Evolutionary conservation across 1,140 invertebrate species (phyloP).

Genomic region (Eumaeus atala): DNA sequence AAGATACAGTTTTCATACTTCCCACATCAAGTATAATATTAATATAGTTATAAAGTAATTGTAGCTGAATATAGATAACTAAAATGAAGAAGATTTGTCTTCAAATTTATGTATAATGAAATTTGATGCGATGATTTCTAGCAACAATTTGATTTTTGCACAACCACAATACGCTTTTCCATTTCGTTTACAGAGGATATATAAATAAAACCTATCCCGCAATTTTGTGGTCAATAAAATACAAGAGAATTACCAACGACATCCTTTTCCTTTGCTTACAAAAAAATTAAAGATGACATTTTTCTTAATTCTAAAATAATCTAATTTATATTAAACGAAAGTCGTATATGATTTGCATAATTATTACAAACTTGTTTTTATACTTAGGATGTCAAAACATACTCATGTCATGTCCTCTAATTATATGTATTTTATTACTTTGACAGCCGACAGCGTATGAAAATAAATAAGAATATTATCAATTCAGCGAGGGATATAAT

Average conservation of each 20-base stretch:
- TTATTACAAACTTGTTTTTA: not conserved
- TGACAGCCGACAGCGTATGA: not conserved
- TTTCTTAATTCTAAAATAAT: constrained; percentile 3
- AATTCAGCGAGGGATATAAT: too few species aligned
- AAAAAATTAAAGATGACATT: not conserved
- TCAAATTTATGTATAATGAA: too few species aligned
- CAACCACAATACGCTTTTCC: not conserved
- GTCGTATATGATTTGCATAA: constrained; percentile 5
- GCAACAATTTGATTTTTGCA: too few species aligned
- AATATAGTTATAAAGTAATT: too few species aligned
- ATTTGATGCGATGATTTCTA: too few species aligned
- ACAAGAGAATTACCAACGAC: constrained; percentile 2
- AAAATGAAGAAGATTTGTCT: too few species aligned
- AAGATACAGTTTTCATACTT: too few species aligned
- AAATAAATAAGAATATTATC: too few species aligned
- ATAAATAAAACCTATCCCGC: constrained; percentile 7
- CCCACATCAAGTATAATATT: too few species aligned
- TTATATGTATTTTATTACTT: not conserved
- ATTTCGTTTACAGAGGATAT: constrained; percentile 4
- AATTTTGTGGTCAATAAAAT: not conserved
- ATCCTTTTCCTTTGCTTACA: constrained; percentile 9
- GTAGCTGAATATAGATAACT: too few species aligned
- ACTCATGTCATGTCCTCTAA: not conserved
- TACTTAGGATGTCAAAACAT: constrained; percentile 3
- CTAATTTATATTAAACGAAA: constrained; percentile 5